phyloP scores from a whole-genome alignment of 1,140 invertebrate genomes.

The Brachionus manjavacas region DNA sequence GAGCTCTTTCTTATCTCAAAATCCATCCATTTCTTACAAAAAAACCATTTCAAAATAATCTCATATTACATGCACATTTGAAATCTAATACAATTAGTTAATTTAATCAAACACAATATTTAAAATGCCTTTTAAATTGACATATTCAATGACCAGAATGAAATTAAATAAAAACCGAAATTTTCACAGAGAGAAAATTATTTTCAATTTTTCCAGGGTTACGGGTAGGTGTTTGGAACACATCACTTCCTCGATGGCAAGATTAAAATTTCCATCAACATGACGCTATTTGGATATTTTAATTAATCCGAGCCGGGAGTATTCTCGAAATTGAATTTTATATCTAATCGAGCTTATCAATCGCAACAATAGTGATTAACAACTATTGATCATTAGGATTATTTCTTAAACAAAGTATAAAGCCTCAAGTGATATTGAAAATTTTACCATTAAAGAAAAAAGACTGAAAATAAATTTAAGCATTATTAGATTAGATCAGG shows the following conservation, averaged over 20 bases:
- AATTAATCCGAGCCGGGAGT: not conserved
- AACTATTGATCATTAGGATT: not conserved
- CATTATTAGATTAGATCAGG: not conserved
- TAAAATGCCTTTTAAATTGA: not conserved
- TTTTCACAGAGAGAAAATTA: not conserved
- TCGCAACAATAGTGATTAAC: not conserved
- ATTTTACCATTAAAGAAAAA: not conserved
- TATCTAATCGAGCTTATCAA: slow-evolving; percentile 21
- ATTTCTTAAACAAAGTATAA: not conserved
- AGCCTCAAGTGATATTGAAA: slow-evolving; percentile 16
- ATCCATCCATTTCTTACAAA: not conserved
- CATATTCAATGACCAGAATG: not conserved
- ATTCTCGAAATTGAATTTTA: not conserved
- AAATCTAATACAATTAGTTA: not conserved
- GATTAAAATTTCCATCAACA: not conserved
- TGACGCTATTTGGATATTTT: not conserved
- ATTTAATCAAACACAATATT: not conserved
- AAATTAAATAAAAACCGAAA: not conserved
- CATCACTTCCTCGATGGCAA: not conserved
- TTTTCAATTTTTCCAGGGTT: not conserved
- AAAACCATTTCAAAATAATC: not conserved
- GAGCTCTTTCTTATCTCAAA: not conserved
- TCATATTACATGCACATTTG: not conserved
- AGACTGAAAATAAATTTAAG: not conserved
- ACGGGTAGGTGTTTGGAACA: not conserved